These are phyloP conservation scores for Sinodicranocentrus sp. DNA, from an alignment of 2,888 invertebrate genomes.

Conservation along the genomic window DNA sequence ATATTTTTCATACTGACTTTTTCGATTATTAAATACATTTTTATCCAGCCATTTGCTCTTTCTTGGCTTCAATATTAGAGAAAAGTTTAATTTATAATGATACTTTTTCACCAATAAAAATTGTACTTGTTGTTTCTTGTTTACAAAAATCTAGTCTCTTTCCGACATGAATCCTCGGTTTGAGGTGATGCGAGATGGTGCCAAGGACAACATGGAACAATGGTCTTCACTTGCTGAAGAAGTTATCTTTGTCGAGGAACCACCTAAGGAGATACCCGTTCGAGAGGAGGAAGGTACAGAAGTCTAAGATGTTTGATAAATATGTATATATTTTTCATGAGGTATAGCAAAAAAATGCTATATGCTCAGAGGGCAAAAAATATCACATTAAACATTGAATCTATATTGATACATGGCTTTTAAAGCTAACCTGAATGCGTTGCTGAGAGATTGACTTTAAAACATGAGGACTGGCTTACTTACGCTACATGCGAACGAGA, in stretches of 20 bases:
- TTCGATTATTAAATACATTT: too few relatives aligned
- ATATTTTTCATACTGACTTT: too few relatives aligned
- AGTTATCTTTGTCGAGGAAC: background rate
- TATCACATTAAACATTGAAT: background rate
- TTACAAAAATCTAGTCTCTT: slow-evolving; percentile 78
- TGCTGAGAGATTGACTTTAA: too few relatives aligned
- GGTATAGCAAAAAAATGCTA: too few relatives aligned
- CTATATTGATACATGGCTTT: background rate
- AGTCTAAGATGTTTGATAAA: slow-evolving; percentile 36
- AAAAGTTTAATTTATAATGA: too few relatives aligned
- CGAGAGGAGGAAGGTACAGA: slow-evolving; percentile 28
- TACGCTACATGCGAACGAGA: too few relatives aligned
- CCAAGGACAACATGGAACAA: slow-evolving; percentile 79
- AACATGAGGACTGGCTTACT: too few relatives aligned
- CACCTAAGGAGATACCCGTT: background rate
- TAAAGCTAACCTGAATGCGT: too few relatives aligned
- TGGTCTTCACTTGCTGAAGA: slow-evolving; percentile 79
- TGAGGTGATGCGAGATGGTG: slow-evolving; percentile 79
- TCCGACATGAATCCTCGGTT: slow-evolving; percentile 79
- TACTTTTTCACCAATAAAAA: too few relatives aligned
- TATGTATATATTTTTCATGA: too few relatives aligned
- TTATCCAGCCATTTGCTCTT: too few relatives aligned
- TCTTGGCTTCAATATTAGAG: too few relatives aligned
- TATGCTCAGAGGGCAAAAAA: background rate
- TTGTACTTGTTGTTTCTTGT: slow-evolving; percentile 42